These are phyloP conservation scores for Rhinolophus sinicus DNA, from an alignment of 2,113 vertebrate species.

Conservation along the genomic window DNA sequence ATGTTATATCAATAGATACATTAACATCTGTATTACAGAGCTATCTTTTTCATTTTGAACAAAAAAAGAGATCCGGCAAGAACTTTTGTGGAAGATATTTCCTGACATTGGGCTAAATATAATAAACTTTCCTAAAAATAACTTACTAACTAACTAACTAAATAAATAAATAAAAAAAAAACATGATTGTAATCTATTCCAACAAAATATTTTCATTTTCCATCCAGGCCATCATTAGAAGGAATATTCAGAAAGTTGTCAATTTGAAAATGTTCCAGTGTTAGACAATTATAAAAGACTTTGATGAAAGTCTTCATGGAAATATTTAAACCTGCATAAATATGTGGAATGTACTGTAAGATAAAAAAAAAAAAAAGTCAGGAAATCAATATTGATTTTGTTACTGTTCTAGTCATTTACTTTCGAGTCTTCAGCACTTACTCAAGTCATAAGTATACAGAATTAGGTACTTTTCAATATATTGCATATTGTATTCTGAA, in stretches of 20 bases:
- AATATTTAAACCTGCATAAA: conserved; percentile 41
- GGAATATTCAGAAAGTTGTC: background rate
- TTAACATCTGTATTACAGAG: background rate
- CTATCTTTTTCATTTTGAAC: conserved; percentile 23
- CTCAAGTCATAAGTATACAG: conserved; percentile 24
- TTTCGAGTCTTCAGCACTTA: background rate
- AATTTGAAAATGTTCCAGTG: background rate
- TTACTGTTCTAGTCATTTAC: background rate
- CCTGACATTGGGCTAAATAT: background rate
- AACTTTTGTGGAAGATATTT: background rate
- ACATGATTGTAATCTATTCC: background rate
- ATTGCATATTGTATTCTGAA: background rate
- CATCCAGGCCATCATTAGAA: background rate
- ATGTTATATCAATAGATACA: background rate
- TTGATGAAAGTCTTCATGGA: background rate
- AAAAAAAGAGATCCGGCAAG: background rate
- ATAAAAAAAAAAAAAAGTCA: background rate
- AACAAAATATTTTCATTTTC: conserved; percentile 14
- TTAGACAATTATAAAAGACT: background rate
- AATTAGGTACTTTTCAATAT: conserved; percentile 34
- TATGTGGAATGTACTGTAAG: background rate
- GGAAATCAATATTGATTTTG: conserved; percentile 54
- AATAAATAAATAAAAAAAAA: background rate
- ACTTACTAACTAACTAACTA: background rate
- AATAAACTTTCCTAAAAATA: background rate